phyloP scores from a whole-genome alignment of 2,113 vertebrate genomes.

The Lutjanus erythropterus region DNA sequence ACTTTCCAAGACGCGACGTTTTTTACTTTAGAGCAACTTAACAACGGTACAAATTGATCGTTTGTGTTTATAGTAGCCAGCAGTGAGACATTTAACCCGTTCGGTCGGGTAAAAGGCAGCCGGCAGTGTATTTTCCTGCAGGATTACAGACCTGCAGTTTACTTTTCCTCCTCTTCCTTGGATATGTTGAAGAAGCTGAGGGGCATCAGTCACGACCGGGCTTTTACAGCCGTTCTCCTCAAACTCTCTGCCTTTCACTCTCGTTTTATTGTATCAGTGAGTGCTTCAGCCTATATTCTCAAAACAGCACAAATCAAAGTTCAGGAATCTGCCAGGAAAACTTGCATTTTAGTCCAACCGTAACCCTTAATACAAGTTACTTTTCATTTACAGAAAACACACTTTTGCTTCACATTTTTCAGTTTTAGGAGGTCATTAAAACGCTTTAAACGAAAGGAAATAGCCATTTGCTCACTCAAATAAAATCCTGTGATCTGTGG shows the following conservation, averaged over 20 bases:
- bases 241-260: slow-evolving; percentile 10
- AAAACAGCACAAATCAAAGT: slow-evolving; percentile 38
- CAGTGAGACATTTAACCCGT: slow-evolving; percentile 12
- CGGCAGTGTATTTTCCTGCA: slow-evolving; percentile 2
- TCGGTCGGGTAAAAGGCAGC: slow-evolving; percentile 5
- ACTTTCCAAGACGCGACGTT: neutral
- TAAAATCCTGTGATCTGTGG: slow-evolving; percentile 26
- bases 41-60: neutral
- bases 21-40: neutral
- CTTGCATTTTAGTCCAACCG: neutral
- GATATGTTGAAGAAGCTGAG: slow-evolving; percentile 21
- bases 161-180: slow-evolving; percentile 42
- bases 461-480: slow-evolving; percentile 23
- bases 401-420: neutral
- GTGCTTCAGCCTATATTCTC: neutral
- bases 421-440: slow-evolving; percentile 11
- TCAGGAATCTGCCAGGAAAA: slow-evolving; percentile 1
- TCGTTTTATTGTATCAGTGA: slow-evolving; percentile 31
- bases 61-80: slow-evolving; percentile 22
- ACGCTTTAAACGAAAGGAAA: slow-evolving; percentile 20
- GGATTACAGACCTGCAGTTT: slow-evolving; percentile 18
- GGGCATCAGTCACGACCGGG: slow-evolving; percentile 35
- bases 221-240: slow-evolving; percentile 31
- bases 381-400: neutral
- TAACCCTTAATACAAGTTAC: neutral